These are phyloP conservation scores for Ophonus ardosiacus DNA, from an alignment of 2,888 invertebrate species.

Conservation along the genomic window DNA sequence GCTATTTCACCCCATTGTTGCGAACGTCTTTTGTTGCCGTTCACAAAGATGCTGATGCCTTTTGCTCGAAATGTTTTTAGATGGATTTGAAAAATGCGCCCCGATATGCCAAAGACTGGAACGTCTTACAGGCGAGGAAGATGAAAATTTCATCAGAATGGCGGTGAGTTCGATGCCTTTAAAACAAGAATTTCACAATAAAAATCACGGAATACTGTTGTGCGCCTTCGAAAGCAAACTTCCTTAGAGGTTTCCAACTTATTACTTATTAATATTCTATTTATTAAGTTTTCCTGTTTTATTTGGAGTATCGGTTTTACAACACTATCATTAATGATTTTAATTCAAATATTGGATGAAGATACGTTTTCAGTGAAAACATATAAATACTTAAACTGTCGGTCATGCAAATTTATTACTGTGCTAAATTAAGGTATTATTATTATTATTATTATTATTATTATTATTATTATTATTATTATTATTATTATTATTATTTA, in stretches of 20 bases:
- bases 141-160: background rate
- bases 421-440: too few relatives aligned
- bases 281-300: background rate
- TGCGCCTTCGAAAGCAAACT: background rate
- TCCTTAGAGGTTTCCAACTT: background rate
- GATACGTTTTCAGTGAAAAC: background rate
- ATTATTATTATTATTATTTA: too few relatives aligned
- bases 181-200: background rate
- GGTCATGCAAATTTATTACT: too few relatives aligned
- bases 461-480: too few relatives aligned
- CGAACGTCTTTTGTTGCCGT: slow-evolving; percentile 29
- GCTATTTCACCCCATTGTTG: slow-evolving; percentile 32
- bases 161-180: background rate
- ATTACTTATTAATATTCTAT: background rate
- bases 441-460: too few relatives aligned
- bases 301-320: background rate
- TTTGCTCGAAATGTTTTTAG: slow-evolving; percentile 44
- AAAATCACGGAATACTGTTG: background rate
- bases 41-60: slow-evolving; percentile 38
- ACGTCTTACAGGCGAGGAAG: background rate
- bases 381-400: background rate
- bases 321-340: background rate
- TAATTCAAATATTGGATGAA: background rate
- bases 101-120: background rate
- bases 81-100: slow-evolving; percentile 33